Evolutionary conservation across 2,113 vertebrate genomes (phyloP).

Genomic region (Hippopotamus amphibius): DNA sequence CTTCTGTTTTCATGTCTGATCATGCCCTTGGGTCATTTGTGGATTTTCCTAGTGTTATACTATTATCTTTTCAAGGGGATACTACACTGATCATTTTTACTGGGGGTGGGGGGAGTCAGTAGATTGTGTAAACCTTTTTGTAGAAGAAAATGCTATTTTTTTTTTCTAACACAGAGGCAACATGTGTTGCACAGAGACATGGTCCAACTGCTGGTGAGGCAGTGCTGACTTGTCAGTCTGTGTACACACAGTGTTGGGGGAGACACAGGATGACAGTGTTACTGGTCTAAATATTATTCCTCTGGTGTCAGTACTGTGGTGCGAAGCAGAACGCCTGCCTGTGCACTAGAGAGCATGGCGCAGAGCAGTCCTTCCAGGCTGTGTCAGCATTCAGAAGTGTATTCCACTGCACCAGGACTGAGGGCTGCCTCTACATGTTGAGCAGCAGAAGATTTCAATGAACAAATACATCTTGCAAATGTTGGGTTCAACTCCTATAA

Average conservation of each 20-base stretch:
- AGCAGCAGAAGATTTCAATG: background rate
- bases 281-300: background rate
- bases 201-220: background rate
- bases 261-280: background rate
- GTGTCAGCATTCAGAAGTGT: background rate
- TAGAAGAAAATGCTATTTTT: background rate
- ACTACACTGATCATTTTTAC: constrained; percentile 1
- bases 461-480: constrained; percentile 12
- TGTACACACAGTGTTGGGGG: background rate
- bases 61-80: background rate
- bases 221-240: background rate
- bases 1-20: background rate
- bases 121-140: background rate
- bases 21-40: background rate
- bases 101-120: background rate
- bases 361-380: background rate
- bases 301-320: background rate
- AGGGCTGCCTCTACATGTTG: background rate
- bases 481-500: background rate
- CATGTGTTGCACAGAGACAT: background rate
- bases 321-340: background rate
- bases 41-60: background rate
- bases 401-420: background rate
- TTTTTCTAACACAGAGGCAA: background rate
- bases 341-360: background rate